A percentile compares a stretch with the other conserved stretches of the same genome.
Evolutionary conservation across 2,797 vertebrate genomes (phyloP).

Genomic region (Clamator glandarius): DNA sequence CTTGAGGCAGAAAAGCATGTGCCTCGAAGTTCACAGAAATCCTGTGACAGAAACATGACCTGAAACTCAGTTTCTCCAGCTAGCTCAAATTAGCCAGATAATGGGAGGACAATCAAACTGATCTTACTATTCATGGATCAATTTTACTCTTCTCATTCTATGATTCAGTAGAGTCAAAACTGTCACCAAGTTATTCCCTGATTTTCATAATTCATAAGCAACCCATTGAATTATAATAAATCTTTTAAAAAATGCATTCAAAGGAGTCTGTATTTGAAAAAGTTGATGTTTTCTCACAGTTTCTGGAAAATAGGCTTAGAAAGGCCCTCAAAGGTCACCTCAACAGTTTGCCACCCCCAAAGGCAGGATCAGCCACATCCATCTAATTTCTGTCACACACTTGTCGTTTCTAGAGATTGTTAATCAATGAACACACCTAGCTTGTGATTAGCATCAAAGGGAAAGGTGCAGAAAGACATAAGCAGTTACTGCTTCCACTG

Average conservation of each 20-base stretch:
- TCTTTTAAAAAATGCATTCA: neutral
- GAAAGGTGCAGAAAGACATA: neutral
- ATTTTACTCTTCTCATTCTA: neutral
- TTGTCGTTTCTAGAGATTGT: neutral
- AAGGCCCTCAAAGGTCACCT: neutral
- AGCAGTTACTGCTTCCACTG: neutral
- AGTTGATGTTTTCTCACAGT: neutral
- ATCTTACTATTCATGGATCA: neutral
- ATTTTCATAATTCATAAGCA: neutral
- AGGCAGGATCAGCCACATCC: neutral
- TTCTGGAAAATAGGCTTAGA: neutral
- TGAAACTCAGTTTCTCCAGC: neutral
- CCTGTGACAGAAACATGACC: neutral
- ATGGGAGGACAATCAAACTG: neutral
- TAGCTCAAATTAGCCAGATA: neutral
- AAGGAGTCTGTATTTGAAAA: neutral
- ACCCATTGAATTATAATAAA: fast-evolving
- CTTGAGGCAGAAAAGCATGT: neutral
- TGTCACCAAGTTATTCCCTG: neutral
- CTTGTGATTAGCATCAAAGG: neutral
- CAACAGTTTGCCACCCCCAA: neutral
- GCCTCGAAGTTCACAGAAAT: neutral
- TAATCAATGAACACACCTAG: neutral
- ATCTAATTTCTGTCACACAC: neutral
- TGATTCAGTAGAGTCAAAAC: neutral